A percentile compares a stretch with the other conserved stretches of the same genome.
phyloP scores from a whole-genome alignment of 1,140 invertebrate genomes.

The silkworm (Bombyx mori) region DNA sequence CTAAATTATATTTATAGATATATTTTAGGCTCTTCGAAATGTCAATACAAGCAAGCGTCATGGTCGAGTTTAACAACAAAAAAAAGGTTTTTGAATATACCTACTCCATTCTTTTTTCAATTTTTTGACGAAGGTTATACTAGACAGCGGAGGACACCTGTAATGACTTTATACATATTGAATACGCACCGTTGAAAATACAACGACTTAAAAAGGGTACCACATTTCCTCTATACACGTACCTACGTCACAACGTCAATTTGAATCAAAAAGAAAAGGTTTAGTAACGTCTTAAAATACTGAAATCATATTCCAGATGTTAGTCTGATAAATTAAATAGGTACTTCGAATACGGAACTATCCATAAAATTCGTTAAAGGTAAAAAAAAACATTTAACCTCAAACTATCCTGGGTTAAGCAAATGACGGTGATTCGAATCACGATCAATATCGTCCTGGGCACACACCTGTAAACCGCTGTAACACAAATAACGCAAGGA shows the following conservation, averaged over 20 bases:
- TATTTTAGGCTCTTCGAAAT: too few relatives aligned
- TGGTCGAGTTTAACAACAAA: too few relatives aligned
- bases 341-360: background rate
- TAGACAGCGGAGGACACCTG: background rate
- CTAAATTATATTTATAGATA: too few relatives aligned
- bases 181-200: conserved; percentile 7
- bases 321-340: background rate
- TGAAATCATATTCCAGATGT: too few relatives aligned
- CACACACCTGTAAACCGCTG: conserved; percentile 23
- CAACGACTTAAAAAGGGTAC: conserved; percentile 19
- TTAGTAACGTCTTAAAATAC: conserved; percentile 14
- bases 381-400: conserved; percentile 1
- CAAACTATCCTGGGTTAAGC: conserved; percentile 10
- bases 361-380: background rate
- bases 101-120: too few relatives aligned
- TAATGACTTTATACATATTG: conserved; percentile 1
- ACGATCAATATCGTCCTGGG: conserved; percentile 23
- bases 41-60: too few relatives aligned
- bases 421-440: conserved; percentile 9
- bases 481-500: conserved; percentile 35
- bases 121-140: background rate
- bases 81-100: too few relatives aligned
- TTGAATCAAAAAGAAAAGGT: conserved; percentile 9
- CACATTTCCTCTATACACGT: conserved; percentile 3
- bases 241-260: conserved; percentile 21